Conservation (phyloP, 2,888 invertebrate genomes). For the Nasonia oneida region DNA sequence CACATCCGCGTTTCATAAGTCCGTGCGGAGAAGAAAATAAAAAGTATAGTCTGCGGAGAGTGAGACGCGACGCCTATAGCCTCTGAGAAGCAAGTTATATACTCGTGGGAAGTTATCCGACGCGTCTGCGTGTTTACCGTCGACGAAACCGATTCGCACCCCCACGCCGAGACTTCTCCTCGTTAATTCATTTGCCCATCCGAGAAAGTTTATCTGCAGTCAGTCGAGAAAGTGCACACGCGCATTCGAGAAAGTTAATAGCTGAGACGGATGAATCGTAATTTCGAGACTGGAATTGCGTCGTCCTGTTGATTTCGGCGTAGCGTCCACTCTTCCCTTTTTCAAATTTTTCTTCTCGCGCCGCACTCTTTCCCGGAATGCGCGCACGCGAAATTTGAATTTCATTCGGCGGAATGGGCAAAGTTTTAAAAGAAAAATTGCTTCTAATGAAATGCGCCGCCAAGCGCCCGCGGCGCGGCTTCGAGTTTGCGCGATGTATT, state of each 20-base stretch:
- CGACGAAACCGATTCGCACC: slow-evolving; percentile 16
- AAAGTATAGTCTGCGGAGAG: too few relatives aligned
- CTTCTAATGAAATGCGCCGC: slow-evolving; percentile 7
- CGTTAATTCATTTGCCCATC: slow-evolving; percentile 38
- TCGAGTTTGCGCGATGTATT: not conserved
- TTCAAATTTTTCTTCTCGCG: not conserved
- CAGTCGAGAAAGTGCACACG: not conserved
- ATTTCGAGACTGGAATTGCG: slow-evolving; percentile 14
- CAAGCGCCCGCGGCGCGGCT: not conserved
- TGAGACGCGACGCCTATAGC: not conserved
- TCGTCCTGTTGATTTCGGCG: not conserved
- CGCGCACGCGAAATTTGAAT: not conserved
- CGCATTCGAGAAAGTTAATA: slow-evolving; percentile 31
- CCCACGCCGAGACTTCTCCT: not conserved
- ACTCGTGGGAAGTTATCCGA: slow-evolving; percentile 7
- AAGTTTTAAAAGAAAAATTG: slow-evolving; percentile 16
- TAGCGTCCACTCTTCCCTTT: not conserved
- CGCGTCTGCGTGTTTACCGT: slow-evolving; percentile 22
- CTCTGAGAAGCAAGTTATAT: not conserved
- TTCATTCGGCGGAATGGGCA: slow-evolving; percentile 1
- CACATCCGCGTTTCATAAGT: not conserved
- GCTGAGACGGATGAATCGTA: slow-evolving; percentile 29
- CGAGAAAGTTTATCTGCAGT: slow-evolving; percentile 36
- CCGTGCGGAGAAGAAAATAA: not conserved
- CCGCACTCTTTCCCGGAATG: not conserved